Base-by-base conservation (phyloP, 2,888 invertebrate species). In the Metalampra italica region DNA sequence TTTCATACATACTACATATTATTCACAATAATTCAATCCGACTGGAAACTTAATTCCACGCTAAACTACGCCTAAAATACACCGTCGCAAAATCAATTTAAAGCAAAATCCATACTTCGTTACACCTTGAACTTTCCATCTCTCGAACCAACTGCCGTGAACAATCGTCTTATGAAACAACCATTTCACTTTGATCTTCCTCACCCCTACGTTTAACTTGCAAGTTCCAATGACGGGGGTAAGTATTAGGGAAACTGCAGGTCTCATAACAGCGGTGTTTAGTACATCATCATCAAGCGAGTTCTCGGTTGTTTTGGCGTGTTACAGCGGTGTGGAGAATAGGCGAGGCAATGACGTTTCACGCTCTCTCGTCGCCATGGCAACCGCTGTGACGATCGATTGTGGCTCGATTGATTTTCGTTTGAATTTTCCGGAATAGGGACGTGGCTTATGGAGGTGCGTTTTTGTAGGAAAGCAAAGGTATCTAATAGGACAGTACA, bases 81-180 rank as follows among this genome's bases (percentile, higher is more conserved):
- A 43, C 34, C 43, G 43, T 34, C 34, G 8, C 29, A 13, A 43
- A 43, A 42, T 15, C 43, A 47, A 47, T 43, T 43, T 43, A 29
- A n/a, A 11, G n/a, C 14, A 36, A 8, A 36, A 37, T 42, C 36
- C 13, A 29, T 32, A 45, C 45, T 49, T 46, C 42, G 46, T 49
- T 49, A 49, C 40, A 41, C 49, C 41, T 40, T 44, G 7, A 38
- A 42, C n/a, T 44, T 49, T 42, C 43, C 45, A 49, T 49, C 49
- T 29, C 36, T 15, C 14, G 38, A 45, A 8, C 34, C 38, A 49
- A 29, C 34, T 9, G 13, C 49, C 46, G 46, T 49, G 49, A 15
- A 38, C 42, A 49, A 49, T 49, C 29, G 9, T 12, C 37, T 49
- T 44, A 48, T n/a, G n/a, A 32, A 32, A 3, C 8, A 2, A 36